A percentile compares a stretch with the other conserved stretches of the same genome.
These are phyloP conservation scores for Pteropus alecto DNA, from an alignment of 2,113 vertebrate genomes.

Conservation along the genomic window DNA sequence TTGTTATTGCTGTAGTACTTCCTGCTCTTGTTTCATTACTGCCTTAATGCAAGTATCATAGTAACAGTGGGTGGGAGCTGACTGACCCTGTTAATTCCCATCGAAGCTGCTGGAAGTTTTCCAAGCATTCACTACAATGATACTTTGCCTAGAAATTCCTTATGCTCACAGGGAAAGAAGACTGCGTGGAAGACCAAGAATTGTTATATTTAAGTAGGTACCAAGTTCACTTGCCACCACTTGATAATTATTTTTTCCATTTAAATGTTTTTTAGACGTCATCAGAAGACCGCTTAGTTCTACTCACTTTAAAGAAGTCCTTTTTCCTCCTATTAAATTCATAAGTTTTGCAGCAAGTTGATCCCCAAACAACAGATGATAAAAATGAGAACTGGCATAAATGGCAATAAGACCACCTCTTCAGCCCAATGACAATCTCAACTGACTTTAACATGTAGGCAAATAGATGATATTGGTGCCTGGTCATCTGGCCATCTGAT, in stretches of 20 bases:
- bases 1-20: neutral
- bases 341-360: neutral
- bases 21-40: neutral
- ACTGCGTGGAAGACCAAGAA: neutral
- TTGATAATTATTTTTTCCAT: neutral
- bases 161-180: neutral
- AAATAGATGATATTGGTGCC: neutral
- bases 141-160: conserved; percentile 14
- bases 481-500: neutral
- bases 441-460: neutral
- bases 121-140: neutral
- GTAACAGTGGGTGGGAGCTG: neutral
- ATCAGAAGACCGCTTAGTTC: neutral
- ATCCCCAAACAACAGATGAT: neutral
- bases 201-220: neutral
- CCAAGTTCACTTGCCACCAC: neutral
- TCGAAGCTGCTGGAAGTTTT: conserved; percentile 10
- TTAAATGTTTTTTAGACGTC: neutral
- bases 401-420: neutral
- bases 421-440: neutral
- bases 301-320: neutral
- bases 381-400: neutral
- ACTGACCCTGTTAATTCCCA: neutral
- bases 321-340: neutral
- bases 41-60: neutral